These are phyloP conservation scores for Ophion slaviceki DNA, from an alignment of 2,888 invertebrate genomes.

Conservation along the genomic window DNA sequence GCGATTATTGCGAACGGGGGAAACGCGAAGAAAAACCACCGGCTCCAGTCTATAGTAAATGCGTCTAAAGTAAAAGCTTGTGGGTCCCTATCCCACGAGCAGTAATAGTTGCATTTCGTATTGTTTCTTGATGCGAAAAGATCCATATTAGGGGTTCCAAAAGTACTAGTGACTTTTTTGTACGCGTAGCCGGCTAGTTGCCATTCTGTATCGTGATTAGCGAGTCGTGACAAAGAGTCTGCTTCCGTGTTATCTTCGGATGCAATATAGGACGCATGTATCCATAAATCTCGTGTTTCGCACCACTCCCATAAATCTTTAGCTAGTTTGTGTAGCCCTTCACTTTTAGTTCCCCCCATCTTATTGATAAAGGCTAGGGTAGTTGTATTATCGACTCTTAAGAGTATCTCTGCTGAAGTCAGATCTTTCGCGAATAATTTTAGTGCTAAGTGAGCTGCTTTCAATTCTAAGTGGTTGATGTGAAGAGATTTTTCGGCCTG, in stretches of 20 bases:
- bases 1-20: constrained; percentile 3
- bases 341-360: constrained; percentile 12
- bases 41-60: constrained; percentile 45
- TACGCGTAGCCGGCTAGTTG: background rate
- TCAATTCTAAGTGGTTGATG: constrained; percentile 14
- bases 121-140: constrained; percentile 1
- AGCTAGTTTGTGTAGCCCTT: constrained; percentile 1
- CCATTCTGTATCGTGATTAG: background rate
- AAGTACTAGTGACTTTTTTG: background rate
- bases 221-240: constrained; percentile 28
- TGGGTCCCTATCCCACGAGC: constrained; percentile 51
- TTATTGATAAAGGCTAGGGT: constrained; percentile 13
- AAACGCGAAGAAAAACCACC: constrained; percentile 5
- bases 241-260: constrained; percentile 33
- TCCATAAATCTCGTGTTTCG: background rate
- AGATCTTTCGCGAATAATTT: constrained; percentile 6
- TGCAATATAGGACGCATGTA: constrained; percentile 34
- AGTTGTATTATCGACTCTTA: constrained; percentile 1
- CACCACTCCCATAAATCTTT: constrained; percentile 22
- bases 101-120: constrained; percentile 23
- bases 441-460: constrained; percentile 10
- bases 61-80: constrained; percentile 40
- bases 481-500: too few relatives aligned
- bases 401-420: constrained; percentile 13
- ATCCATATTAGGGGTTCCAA: constrained; percentile 8